These are phyloP conservation scores for Gymnorhina tibicen DNA, from an alignment of 2,113 vertebrate genomes.

Conservation along the genomic window DNA sequence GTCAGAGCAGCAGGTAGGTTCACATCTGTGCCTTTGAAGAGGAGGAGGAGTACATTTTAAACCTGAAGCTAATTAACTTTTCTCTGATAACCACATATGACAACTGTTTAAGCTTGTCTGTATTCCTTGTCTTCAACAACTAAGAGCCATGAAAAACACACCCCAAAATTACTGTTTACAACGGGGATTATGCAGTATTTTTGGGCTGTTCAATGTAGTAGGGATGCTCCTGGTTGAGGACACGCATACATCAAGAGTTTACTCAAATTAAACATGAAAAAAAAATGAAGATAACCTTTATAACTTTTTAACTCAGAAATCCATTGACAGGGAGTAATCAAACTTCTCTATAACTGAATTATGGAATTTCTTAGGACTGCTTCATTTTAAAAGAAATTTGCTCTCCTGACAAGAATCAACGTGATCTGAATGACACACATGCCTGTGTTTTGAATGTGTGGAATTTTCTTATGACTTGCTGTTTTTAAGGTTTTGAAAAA, in stretches of 20 bases:
- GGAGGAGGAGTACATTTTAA: neutral
- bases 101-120: neutral
- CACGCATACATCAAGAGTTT: neutral
- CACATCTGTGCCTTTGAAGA: neutral
- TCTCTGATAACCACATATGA: neutral
- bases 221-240: neutral
- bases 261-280: neutral
- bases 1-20: neutral
- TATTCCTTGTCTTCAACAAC: neutral
- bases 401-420: neutral
- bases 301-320: neutral
- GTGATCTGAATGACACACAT: neutral
- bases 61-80: neutral
- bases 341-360: neutral
- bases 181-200: neutral
- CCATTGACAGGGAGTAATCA: neutral
- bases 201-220: neutral
- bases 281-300: neutral
- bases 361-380: neutral
- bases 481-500: neutral
- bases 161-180: neutral
- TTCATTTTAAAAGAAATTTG: neutral
- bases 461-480: neutral
- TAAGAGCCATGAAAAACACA: neutral
- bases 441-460: neutral